Base-by-base conservation (phyloP, 2,888 invertebrate genomes). In the Lucinisca nassula region DNA sequence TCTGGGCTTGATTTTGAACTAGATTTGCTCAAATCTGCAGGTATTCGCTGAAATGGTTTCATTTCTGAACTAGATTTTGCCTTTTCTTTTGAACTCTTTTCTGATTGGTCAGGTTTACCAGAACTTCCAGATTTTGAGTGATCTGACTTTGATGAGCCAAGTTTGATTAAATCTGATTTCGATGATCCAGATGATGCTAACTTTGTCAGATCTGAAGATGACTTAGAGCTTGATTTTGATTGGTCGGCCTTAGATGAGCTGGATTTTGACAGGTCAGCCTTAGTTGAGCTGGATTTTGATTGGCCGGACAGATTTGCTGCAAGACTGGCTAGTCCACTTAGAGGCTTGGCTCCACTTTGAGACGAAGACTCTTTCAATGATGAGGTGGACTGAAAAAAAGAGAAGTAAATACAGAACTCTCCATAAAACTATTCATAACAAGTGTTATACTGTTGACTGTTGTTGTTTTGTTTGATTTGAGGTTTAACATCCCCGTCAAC, bases 271-370 rank as follows among this genome's bases (percentile, higher is more conserved):
- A 75, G 92, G 37, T 95, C 95, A 38, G 95, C 93, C 32, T 85
- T 91, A 10, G 78, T 24, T 49, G 78, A 73, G 70, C 38, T 61
- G 35, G 85, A 89, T 77, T 85, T 94, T 72, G 88, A 91, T 49
- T 76, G 92, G 37, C 95, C 95, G 37, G 95, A 94, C 32, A 96
- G 93, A 87, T 96, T 96, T 12, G 95, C 96, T 10, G 96, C 96
- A 38, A 96, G 90, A 89, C 96, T 95, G 8, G 96, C 96, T 49
- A 96, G 93, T 10, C 96, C 96, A 85, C 95, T 95, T 32, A 96
- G 93, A 40, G 95, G 96, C 88, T 95, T 95, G 4, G 94, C 89
- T 12, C 85, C 79, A 14, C 91, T 87, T 49, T 88, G 84, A n/a
- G 79, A 87, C 8, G 88, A 70, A 21, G 82, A 61, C 17, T 92